phyloP scores from a whole-genome alignment of 1,140 invertebrate genomes.

The Apis florea region DNA sequence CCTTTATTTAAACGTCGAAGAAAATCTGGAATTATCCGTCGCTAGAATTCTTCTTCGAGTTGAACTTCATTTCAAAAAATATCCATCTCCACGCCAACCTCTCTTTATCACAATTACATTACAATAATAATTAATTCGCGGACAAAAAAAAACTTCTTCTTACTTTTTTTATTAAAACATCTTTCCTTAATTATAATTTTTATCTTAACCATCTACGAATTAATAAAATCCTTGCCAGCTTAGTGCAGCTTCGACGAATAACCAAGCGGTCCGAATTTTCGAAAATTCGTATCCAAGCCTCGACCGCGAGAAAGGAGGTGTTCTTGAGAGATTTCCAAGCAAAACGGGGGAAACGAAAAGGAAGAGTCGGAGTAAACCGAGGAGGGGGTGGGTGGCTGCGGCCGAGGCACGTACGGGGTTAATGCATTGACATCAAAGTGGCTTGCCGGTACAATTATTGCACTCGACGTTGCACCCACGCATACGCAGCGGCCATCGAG shows the following conservation, averaged over 20 bases:
- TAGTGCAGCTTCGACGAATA: background rate
- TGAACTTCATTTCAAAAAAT: background rate
- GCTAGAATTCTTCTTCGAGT: background rate
- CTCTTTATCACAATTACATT: background rate
- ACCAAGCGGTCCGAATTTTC: background rate
- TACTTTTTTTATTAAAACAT: background rate
- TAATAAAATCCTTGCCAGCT: background rate
- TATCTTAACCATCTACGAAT: too few species aligned
- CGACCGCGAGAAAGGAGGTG: background rate
- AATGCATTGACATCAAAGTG: constrained; percentile 76
- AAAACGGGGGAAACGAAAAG: constrained; percentile 19
- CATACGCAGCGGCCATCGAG: background rate
- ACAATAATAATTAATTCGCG: background rate
- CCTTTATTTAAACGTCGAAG: background rate
- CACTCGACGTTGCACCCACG: constrained; percentile 61
- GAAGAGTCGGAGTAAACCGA: background rate
- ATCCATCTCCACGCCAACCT: background rate
- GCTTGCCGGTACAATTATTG: constrained; percentile 73
- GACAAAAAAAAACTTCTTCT: too few species aligned
- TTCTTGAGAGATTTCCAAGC: constrained; percentile 18
- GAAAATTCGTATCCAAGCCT: background rate
- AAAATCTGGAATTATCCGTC: too few species aligned
- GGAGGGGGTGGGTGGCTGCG: constrained; percentile 26
- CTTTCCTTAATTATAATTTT: too few species aligned
- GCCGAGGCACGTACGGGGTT: constrained; percentile 62